phyloP scores from a whole-genome alignment of 1,140 invertebrate species.

The Apocrypta bakeri region DNA sequence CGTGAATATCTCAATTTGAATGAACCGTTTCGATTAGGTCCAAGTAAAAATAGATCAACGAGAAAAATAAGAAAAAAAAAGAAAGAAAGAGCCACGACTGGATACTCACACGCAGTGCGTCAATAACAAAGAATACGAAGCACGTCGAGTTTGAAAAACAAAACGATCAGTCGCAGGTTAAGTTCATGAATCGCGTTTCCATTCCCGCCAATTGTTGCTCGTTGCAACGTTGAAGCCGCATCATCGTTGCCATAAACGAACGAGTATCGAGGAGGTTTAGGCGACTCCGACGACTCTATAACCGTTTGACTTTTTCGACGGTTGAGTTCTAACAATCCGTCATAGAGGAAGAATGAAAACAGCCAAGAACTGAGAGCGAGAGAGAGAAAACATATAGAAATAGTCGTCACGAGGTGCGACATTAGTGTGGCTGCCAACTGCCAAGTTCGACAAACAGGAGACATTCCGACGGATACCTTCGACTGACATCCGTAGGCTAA shows the following conservation, averaged over 20 bases:
- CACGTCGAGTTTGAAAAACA: slow-evolving; percentile 34
- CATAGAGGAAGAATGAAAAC: not conserved
- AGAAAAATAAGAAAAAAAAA: not conserved
- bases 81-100: no score
- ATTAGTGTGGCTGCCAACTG: slow-evolving; percentile 4
- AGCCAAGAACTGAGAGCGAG: not conserved
- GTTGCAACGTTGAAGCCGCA: not conserved
- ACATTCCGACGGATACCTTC: not conserved
- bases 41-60: not conserved
- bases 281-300: not conserved
- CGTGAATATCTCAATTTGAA: not conserved
- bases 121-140: not conserved
- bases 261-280: not conserved
- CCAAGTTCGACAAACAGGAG: slow-evolving; percentile 4
- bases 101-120: not conserved
- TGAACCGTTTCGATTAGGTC: not conserved
- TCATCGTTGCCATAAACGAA: not conserved
- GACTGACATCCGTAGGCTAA: not conserved
- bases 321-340: not conserved
- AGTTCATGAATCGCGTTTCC: not conserved
- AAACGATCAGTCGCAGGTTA: slow-evolving; percentile 30
- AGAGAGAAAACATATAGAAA: slow-evolving; percentile 6
- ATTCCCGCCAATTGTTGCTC: slow-evolving; percentile 22
- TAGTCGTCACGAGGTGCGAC: slow-evolving; percentile 3
- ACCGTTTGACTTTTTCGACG: not conserved